Base-by-base conservation (phyloP, 2,888 invertebrate species). In the Trachelus tabidus region DNA sequence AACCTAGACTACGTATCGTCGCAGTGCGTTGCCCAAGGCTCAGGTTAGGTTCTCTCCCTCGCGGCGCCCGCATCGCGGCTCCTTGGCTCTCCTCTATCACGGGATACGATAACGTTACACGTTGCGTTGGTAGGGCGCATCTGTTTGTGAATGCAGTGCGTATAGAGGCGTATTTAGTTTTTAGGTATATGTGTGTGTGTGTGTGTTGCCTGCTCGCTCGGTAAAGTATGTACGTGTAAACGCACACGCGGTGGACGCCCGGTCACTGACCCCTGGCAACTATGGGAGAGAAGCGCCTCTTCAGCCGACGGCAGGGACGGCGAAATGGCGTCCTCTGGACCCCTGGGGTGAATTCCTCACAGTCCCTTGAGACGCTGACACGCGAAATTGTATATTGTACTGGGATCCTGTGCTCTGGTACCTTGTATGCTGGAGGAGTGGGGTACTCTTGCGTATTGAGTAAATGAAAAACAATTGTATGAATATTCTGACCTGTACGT, bases 201-300 rank as follows among this genome's bases (percentile, higher is more conserved):
- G 11, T 11, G 9, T 11, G 12, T 35, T 12, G 35, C 73, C 81
- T 79, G 76, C 77, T 79, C 79, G 76, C 77, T 79, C 79, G 79
- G 83, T 84, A 84, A 85, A 85, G 85, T 85, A 83, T 86, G 86
- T 87, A 35, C 35, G 12, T 0, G 12, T 35, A 89, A 88, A 87
- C 83, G 87, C 84, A 40, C 40, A 88, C 83, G 88, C 87, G 89
- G 89, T 89, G 87, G 88, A 89, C 86, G 89, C 83, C 88, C 89
- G 90, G 89, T 90, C 90, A 89, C 83, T 89, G 88, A 89, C 89
- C 89, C 87, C 11, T 30, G n/a, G 12, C 31, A 73, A 73, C 35
- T 23, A 34, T 34, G 73, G 34, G 73, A 34, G 73, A 35, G 73
- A 35, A 33, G 73, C n/a, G 31, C 11, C 33, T n/a, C 31, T 34